Evolutionary conservation across 2,797 vertebrate genomes (phyloP).

Genomic region (Megaceryle alcyon): DNA sequence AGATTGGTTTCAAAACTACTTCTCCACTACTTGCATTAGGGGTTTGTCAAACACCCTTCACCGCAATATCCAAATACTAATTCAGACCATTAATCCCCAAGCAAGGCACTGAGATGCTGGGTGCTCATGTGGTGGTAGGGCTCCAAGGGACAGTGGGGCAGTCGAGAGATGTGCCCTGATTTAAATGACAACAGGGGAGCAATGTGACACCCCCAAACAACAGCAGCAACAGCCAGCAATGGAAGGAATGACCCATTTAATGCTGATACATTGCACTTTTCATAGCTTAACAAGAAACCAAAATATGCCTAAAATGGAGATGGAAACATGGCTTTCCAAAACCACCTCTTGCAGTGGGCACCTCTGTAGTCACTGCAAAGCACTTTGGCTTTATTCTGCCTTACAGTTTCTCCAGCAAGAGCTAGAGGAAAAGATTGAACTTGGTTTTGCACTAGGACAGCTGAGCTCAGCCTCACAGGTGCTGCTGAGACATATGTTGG

Average conservation of each 20-base stretch:
- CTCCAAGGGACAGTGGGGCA: fast-evolving
- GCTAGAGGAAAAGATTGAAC: not conserved
- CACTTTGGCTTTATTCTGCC: not conserved
- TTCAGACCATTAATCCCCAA: not conserved
- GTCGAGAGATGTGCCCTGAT: not conserved
- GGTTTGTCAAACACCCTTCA: not conserved
- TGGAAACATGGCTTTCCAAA: not conserved
- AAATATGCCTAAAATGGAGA: not conserved
- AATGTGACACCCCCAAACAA: not conserved
- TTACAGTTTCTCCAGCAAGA: not conserved
- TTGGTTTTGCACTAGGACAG: not conserved
- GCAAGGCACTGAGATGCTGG: not conserved
- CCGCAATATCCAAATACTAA: not conserved
- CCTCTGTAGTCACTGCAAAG: not conserved
- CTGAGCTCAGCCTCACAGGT: not conserved
- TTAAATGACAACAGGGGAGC: not conserved
- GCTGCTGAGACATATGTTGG: not conserved
- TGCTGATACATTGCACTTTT: not conserved
- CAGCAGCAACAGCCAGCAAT: not conserved
- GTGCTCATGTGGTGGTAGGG: fast-evolving
- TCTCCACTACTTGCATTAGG: not conserved
- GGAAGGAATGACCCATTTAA: not conserved
- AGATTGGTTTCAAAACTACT: conserved; percentile 42
- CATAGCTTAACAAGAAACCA: not conserved
- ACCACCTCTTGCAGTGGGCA: not conserved